Conservation (phyloP, 2,888 invertebrate species). For the Xestoiulus laeticollis region DNA sequence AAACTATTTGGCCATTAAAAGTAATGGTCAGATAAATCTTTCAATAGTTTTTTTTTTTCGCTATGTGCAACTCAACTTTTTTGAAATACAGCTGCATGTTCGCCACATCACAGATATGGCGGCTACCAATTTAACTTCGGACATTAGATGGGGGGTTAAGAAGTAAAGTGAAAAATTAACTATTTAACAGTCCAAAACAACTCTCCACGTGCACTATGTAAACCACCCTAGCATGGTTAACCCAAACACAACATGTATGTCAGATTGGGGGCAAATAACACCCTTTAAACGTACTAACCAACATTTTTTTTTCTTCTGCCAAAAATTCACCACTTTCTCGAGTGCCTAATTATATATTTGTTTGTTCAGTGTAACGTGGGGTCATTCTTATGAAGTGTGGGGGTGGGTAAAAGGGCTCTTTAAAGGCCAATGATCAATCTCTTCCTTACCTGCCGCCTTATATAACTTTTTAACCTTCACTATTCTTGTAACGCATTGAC, state of each 20-base stretch:
- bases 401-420: slow-evolving; percentile 6
- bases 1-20: slow-evolving; percentile 21
- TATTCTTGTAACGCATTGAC: background rate
- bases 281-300: too few species aligned
- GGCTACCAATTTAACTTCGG: background rate
- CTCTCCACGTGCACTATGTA: background rate
- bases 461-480: background rate
- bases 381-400: background rate
- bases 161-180: background rate
- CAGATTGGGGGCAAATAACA: too few species aligned
- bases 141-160: background rate
- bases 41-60: background rate
- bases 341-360: background rate
- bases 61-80: background rate
- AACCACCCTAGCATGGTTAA: background rate
- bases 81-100: background rate
- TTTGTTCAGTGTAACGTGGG: background rate
- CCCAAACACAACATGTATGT: background rate
- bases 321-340: background rate
- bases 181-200: background rate
- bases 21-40: slow-evolving; percentile 21
- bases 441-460: background rate
- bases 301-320: background rate
- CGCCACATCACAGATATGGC: background rate
- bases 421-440: background rate